Base-by-base conservation (phyloP, 2,113 vertebrate genomes). In the Romanogobio albipinnatus region DNA sequence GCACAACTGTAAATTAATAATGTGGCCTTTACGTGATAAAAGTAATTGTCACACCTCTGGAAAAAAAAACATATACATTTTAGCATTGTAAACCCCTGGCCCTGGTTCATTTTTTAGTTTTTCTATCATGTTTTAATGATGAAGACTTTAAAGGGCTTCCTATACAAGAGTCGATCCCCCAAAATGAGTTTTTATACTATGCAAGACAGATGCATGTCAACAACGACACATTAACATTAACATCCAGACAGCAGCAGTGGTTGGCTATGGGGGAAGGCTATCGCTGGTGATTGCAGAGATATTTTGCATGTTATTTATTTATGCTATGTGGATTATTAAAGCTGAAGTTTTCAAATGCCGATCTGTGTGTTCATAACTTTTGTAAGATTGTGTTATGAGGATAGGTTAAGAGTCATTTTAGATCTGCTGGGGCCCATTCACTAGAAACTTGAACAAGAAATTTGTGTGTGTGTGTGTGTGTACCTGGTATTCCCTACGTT, bases 81-180 rank as follows among this genome's bases (percentile, higher is more conserved):
- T 66, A 68, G 24, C 26, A 9, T 51, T 39, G 19, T 56, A 36
- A 71, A 56, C 61, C 43, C 24, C 17, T 71, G 49, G 64, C 81
- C 81, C 79, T 81, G 26, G 36, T 26, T 53, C 1, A 19, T 82
- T 71, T 58, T 47, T 74, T 13, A 45, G 29, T 74, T 74, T 82
- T 68, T 66, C 47, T 17, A 64, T 76, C 45, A 53, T 51, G 75
- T 83, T 73, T 73, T 58, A 78, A 61, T 51, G 68, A 73, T 73
- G 33, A 76, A 70, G 7, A 51, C 26, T 81, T 86, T 77, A 51
- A 87, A 87, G 87, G 89, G 87, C 89, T 90, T 89, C 84, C 86
- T 62, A 76, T 85, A 73, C 76, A 84, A 89, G 85, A 83, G 36
- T 36, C 56, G 26, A n/a, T 9, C 13, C 9, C 43, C 66, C 43